phyloP scores from a whole-genome alignment of 2,113 vertebrate genomes.

The Brevimyrus niger region DNA sequence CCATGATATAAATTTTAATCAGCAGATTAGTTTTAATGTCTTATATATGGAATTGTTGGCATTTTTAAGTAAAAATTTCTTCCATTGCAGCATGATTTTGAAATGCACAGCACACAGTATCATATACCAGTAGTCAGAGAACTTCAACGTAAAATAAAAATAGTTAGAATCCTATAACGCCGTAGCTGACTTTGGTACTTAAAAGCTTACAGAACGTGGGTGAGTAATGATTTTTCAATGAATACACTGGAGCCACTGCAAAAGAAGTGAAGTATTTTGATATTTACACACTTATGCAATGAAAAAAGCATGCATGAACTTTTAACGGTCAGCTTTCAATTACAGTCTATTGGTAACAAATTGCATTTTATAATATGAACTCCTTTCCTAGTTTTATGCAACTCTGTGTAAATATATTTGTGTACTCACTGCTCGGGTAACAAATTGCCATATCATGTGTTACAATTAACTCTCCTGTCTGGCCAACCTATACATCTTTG shows the following conservation, averaged over 20 bases:
- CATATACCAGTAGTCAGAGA: not conserved
- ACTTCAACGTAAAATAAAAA: not conserved
- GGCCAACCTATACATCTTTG: slow-evolving; percentile 63
- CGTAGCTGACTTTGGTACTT: not conserved
- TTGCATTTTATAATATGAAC: slow-evolving; percentile 40
- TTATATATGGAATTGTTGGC: not conserved
- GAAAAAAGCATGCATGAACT: slow-evolving; percentile 44
- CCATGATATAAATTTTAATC: not conserved
- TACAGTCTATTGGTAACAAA: slow-evolving; percentile 48
- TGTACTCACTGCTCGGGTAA: slow-evolving; percentile 60
- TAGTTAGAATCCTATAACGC: not conserved
- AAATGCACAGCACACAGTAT: not conserved
- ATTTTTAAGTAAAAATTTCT: not conserved
- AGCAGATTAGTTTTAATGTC: not conserved
- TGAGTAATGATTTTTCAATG: slow-evolving; percentile 33
- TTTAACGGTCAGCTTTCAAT: slow-evolving; percentile 47
- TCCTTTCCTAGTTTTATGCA: slow-evolving; percentile 37
- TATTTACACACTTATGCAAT: slow-evolving; percentile 42
- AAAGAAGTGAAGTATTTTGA: slow-evolving; percentile 28
- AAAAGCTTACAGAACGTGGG: not conserved
- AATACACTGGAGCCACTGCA: slow-evolving; percentile 45
- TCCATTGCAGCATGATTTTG: not conserved
- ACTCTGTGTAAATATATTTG: slow-evolving; percentile 56
- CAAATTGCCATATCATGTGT: slow-evolving; percentile 70
- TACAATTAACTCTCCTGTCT: slow-evolving; percentile 62